Conservation (phyloP, 1,140 invertebrate species). For the Samia ricini region DNA sequence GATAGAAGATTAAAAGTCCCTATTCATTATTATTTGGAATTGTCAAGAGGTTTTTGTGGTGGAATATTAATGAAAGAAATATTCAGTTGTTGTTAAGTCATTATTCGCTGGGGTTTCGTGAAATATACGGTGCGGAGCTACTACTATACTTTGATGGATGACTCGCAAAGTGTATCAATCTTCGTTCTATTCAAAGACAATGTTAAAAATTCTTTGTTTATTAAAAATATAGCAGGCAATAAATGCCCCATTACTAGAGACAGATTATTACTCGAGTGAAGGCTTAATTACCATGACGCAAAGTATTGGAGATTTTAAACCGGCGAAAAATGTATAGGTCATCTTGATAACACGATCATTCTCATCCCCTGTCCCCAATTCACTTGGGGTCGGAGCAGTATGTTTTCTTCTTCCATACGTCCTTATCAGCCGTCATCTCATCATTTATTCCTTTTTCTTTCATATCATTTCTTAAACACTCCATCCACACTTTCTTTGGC, state of each 20-base stretch:
- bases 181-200: slow-evolving; percentile 32
- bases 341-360: no score
- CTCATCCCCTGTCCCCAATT: no score
- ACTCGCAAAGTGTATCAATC: slow-evolving; percentile 38
- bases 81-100: slow-evolving; percentile 32
- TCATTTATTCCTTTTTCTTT: no score
- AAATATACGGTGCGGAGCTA: slow-evolving; percentile 9
- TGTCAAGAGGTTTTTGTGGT: slow-evolving; percentile 28
- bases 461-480: no score
- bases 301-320: no score
- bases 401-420: no score
- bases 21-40: slow-evolving; percentile 20
- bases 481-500: no score
- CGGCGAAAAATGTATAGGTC: no score
- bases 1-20: slow-evolving; percentile 4
- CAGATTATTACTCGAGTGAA: not conserved
- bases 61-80: slow-evolving; percentile 44
- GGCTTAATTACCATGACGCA: no score
- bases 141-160: slow-evolving; percentile 37
- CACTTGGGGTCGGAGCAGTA: no score
- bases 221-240: not conserved
- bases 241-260: not conserved
- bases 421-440: no score
- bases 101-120: slow-evolving; percentile 21
- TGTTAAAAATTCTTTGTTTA: slow-evolving; percentile 24